Evolutionary conservation across 2,797 vertebrate species (phyloP), one percentile per base, ranked within the genome.

Genomic region (Eulemur coronatus): DNA sequence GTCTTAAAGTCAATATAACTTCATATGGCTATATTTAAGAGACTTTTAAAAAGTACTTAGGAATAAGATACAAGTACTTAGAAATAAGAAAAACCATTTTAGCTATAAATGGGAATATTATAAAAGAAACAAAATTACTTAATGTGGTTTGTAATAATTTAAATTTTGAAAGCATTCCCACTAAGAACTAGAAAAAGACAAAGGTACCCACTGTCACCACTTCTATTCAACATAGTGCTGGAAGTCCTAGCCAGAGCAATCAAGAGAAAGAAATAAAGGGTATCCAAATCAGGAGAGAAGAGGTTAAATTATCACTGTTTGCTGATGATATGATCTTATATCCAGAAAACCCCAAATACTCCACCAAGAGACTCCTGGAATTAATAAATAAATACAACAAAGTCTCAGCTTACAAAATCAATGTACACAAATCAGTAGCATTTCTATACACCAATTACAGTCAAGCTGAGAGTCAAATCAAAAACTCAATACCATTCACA

Each of bases 101-200:
- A 69, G 7, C 38, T 88, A 72, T 28, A 84, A 86, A 61, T 55
- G 46, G 48, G 20, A 69, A 84, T 70, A 46, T 6, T 57, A 13
- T 59, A 63, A 75, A 85, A 89, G 67, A 95, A 96, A 33, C 43
- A 88, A 48, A 91, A 84, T 5, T 75, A 81, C 18, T 78, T 81
- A 80, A 41, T 61, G 17, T 63, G 35, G 87, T 90, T 67, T 92
- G 14, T 26, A n/a, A 12, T 87, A 14, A 92, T 79, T 91, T 73
- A 55, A 84, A 82, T 65, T 65, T 65, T 65, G 33, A n/a, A 65
- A 65, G 63, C 63, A n/a, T n/a, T 65, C 17, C 33, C 7, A 65
- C 33, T 65, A n/a, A 35, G 63, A 65, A 65, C 63, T 65, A 17
- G 63, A 35, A 65, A 33, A 65, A 65, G 33, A 65, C 3, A 35